These are phyloP conservation scores for Poeciliopsis gracilis DNA, from an alignment of 2,797 vertebrate species.

Conservation along the genomic window DNA sequence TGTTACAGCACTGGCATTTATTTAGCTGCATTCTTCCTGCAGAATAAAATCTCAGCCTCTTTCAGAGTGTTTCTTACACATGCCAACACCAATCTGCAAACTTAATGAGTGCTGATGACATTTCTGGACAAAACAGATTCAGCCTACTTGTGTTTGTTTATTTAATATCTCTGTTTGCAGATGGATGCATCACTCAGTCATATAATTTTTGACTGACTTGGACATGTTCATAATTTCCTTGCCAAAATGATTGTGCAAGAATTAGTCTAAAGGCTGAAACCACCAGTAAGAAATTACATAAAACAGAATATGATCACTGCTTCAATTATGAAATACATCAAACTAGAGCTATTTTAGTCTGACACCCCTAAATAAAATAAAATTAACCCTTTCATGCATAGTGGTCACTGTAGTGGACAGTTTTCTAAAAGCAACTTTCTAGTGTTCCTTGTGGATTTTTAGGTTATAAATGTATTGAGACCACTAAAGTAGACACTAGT, in stretches of 20 bases:
- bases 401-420: too few species aligned
- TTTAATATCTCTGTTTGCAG: slow-evolving; percentile 7
- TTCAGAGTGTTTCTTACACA: slow-evolving; percentile 24
- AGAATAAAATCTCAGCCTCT: slow-evolving; percentile 2
- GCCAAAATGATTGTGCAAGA: slow-evolving; percentile 41
- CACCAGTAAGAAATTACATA: slow-evolving; percentile 2
- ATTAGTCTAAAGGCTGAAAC: slow-evolving; percentile 10
- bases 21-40: slow-evolving; percentile 8
- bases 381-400: neutral
- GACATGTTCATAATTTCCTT: slow-evolving; percentile 43
- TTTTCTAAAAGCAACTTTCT: too few species aligned
- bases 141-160: slow-evolving; percentile 25
- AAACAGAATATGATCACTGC: neutral
- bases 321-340: slow-evolving; percentile 1
- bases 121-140: slow-evolving; percentile 27
- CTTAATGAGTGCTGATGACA: slow-evolving; percentile 21
- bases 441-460: too few species aligned
- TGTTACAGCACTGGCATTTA: neutral
- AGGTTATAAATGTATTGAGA: too few species aligned
- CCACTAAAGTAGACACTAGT: too few species aligned
- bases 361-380: slow-evolving; percentile 1
- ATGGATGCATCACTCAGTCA: slow-evolving; percentile 35
- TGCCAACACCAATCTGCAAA: neutral
- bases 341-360: neutral
- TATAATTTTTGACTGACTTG: slow-evolving; percentile 32